Conservation (phyloP, 1,140 invertebrate genomes). For the Drosophila bipectinata region DNA sequence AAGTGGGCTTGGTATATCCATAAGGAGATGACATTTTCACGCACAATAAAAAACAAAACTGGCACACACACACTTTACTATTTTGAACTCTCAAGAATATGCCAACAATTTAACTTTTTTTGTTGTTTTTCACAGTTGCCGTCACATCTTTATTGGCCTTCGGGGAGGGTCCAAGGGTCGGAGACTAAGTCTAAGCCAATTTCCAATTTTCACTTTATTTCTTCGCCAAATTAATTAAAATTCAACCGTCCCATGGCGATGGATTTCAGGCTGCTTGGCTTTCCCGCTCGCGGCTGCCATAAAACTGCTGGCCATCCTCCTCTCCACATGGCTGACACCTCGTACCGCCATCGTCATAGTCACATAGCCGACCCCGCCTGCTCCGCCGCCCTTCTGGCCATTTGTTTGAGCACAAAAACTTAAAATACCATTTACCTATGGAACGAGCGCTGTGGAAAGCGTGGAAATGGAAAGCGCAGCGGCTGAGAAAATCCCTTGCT, state of each 20-base stretch:
- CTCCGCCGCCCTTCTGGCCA: slow-evolving; percentile 24
- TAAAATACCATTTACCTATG: slow-evolving; percentile 52
- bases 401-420: slow-evolving; percentile 42
- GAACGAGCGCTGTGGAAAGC: slow-evolving; percentile 47
- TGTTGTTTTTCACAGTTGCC: slow-evolving; percentile 2
- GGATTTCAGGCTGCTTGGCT: slow-evolving; percentile 37
- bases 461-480: slow-evolving; percentile 58
- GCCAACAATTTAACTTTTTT: neutral
- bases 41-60: slow-evolving; percentile 9
- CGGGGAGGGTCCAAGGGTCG: neutral
- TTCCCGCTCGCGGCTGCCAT: slow-evolving; percentile 53
- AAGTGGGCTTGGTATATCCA: slow-evolving; percentile 63
- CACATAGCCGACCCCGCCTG: neutral
- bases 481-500: slow-evolving; percentile 38
- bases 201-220: slow-evolving; percentile 43
- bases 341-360: slow-evolving; percentile 20
- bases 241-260: slow-evolving; percentile 25
- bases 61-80: slow-evolving; percentile 3
- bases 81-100: slow-evolving; percentile 8
- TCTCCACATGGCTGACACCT: slow-evolving; percentile 43
- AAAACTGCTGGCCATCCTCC: slow-evolving; percentile 49
- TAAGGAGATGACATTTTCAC: slow-evolving; percentile 56
- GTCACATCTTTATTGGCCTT: slow-evolving; percentile 20
- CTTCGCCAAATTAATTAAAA: slow-evolving; percentile 63
- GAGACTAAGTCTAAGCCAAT: slow-evolving; percentile 32